Evolutionary conservation across 37 sponge, comb jelly and placozoan species (phyloP).

Genomic region (Cliona cf. orientalis): DNA sequence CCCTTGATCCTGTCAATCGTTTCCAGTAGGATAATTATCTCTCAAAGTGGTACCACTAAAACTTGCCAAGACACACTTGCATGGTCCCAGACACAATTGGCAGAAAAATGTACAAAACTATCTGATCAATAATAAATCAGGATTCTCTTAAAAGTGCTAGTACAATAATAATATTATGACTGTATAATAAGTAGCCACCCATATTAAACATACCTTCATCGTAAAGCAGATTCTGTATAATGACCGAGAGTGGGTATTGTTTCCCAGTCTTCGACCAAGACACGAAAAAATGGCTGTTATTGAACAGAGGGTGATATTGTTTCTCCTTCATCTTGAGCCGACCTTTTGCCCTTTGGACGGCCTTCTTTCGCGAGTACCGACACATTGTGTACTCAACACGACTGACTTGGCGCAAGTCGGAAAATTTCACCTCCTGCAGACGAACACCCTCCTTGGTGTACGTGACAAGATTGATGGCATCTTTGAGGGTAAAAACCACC

Average conservation of each 20-base stretch:
- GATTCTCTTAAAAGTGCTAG: too few relatives aligned
- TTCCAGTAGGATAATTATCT: too few relatives aligned
- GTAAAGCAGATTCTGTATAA: background rate
- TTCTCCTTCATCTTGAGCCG: constrained; percentile 12
- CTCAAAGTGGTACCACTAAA: too few relatives aligned
- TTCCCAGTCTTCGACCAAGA: constrained; percentile 23
- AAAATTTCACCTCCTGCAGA: background rate
- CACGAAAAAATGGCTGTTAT: constrained; percentile 51
- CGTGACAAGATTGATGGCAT: background rate
- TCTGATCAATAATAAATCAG: too few relatives aligned
- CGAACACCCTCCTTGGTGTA: background rate
- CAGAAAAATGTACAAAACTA: too few relatives aligned
- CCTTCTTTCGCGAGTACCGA: constrained; percentile 9
- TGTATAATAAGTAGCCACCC: background rate
- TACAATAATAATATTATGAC: too few relatives aligned
- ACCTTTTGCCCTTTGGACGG: constrained; percentile 16
- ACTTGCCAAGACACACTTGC: too few relatives aligned
- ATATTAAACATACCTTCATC: constrained; percentile 14
- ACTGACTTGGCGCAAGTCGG: background rate
- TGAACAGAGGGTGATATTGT: constrained; percentile 32
- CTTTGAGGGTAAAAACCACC: background rate
- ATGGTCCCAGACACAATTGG: too few relatives aligned
- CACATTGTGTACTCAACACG: constrained; percentile 13
- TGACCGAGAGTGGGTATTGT: constrained; percentile 3
- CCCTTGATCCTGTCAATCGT: too few relatives aligned